These are phyloP conservation scores for Muscidifurax raptorellus DNA, from an alignment of 1,140 invertebrate species.

Conservation along the genomic window DNA sequence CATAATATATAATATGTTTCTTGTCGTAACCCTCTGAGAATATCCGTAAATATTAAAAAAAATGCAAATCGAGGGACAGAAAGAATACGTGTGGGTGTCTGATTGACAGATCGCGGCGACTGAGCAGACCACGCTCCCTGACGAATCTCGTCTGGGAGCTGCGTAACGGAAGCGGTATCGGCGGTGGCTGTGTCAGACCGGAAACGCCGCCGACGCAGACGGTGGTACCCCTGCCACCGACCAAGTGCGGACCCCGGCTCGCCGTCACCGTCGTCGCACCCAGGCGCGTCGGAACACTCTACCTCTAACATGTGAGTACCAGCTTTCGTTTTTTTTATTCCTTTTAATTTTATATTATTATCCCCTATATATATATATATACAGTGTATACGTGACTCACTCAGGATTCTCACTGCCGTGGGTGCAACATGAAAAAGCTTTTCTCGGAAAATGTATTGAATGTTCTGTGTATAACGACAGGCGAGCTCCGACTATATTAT, in stretches of 20 bases:
- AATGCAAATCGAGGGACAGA: no score
- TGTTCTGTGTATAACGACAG: no score
- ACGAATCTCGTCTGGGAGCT: slow-evolving; percentile 92
- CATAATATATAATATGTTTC: no score
- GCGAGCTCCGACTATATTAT: no score
- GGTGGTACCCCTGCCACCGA: slow-evolving; percentile 65
- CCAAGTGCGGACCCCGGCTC: slow-evolving; percentile 73
- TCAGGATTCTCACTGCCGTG: no score
- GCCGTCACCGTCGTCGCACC: slow-evolving; percentile 73
- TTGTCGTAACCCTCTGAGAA: no score
- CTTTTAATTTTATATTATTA: neutral
- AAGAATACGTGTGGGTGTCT: neutral
- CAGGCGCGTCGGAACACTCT: slow-evolving; percentile 75
- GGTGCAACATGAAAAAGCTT: no score
- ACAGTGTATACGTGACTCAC: neutral
- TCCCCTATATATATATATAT: neutral
- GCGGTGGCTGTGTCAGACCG: slow-evolving; percentile 74
- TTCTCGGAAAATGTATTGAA: no score
- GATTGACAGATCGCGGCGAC: slow-evolving; percentile 77
- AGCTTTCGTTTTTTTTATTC: neutral
- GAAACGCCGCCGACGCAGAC: slow-evolving; percentile 74
- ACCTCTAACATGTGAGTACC: slow-evolving; percentile 73
- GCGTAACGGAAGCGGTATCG: slow-evolving; percentile 75
- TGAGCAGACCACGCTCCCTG: slow-evolving; percentile 87
- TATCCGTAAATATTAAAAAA: no score